Evolutionary conservation across 2,888 invertebrate genomes (phyloP), one percentile per base, ranked within the genome.

Genomic region (Shargacucullia verbasci): DNA sequence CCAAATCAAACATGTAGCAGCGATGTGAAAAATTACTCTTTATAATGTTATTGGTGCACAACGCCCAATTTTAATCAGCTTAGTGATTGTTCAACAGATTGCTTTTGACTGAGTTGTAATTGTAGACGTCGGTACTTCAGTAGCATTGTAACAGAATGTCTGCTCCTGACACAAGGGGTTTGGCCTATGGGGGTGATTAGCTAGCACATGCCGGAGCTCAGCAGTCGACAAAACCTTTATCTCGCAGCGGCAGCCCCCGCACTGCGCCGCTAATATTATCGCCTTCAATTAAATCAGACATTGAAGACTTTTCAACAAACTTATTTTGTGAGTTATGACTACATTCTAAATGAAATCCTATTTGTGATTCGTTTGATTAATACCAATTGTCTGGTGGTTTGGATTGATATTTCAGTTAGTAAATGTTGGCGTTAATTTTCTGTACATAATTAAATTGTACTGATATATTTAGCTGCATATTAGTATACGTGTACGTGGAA

Each of bases 221-320:
- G 77, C 74, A 78, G 75, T 68, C 71, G 79, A 76, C 80, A 79
- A 88, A 84, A 84, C 87, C 83, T 88, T 87, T 89, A 89, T 89
- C 89, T 86, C 78, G 63, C 70, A 53, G 64, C 58, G 71, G 69
- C 88, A 87, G 88, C 75, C 41, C 53, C 45, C 47, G 27, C 57
- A 54, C 54, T 74, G 69, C 70, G 63, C 69, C 74, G 76, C 77
- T 78, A 85, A 83, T 86, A 82, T 81, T 84, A 84, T 83, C 82
- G 78, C 70, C 78, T 78, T 78, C 78, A 86, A 86, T 86, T 85
- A 83, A 86, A 86, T 84, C 81, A 81, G 78, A 79, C 84, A 83
- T 83, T 79, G 79, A 80, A 75, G 76, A 82, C 78, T 81, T 83
- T 85, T 81, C 79, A 77, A 70, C 77, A 76, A 81, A 76, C 70